Evolutionary conservation across 1,140 invertebrate species (phyloP).

Genomic region (Helicoverpa armigera): DNA sequence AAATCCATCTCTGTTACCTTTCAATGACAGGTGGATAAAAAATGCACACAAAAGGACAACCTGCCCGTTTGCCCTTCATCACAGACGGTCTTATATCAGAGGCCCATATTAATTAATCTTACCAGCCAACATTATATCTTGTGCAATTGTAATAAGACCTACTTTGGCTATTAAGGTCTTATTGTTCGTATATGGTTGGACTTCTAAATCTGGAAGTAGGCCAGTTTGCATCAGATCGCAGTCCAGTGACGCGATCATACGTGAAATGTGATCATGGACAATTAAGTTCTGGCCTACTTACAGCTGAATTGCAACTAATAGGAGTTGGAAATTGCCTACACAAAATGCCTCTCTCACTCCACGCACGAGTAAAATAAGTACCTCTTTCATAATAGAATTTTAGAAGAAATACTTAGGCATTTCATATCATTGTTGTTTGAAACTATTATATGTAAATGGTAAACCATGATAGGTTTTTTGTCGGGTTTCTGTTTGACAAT

Average conservation of each 20-base stretch:
- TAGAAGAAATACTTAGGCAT: no score
- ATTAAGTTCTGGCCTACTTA: constrained; percentile 53
- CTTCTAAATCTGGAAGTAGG: constrained; percentile 60
- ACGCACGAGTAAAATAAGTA: no score
- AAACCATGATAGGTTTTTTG: no score
- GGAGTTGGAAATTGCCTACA: constrained; percentile 6
- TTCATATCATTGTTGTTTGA: no score
- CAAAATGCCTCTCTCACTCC: no score
- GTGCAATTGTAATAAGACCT: constrained; percentile 8
- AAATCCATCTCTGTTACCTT: constrained; percentile 4
- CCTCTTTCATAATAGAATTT: no score
- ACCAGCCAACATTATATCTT: constrained; percentile 21
- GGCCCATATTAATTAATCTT: not conserved
- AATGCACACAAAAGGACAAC: constrained; percentile 46
- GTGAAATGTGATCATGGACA: constrained; percentile 57
- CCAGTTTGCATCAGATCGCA: constrained; percentile 58
- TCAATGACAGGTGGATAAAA: constrained; percentile 42
- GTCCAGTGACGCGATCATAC: constrained; percentile 58
- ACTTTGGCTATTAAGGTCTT: not conserved
- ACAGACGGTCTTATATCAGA: constrained; percentile 22
- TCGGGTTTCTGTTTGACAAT: no score
- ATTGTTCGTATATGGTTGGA: constrained; percentile 39
- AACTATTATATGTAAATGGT: no score
- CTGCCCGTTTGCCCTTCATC: constrained; percentile 29
- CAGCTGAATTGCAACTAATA: constrained; percentile 40